A percentile compares a stretch with the other conserved stretches of the same genome.
Evolutionary conservation across 2,797 vertebrate species (phyloP).

Genomic region (Chiroxiphia lanceolata): DNA sequence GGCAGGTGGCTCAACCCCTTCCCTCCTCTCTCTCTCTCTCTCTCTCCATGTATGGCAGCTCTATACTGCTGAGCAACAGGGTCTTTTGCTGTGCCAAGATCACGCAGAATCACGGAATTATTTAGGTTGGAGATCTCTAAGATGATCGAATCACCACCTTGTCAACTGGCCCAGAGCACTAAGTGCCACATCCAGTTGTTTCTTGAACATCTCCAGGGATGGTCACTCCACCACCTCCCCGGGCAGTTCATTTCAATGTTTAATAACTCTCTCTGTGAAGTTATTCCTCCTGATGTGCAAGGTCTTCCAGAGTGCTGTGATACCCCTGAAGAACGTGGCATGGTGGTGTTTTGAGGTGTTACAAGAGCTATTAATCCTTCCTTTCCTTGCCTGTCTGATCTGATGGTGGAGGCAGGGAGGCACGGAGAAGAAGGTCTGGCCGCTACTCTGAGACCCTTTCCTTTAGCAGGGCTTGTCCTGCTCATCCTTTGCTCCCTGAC

Average conservation of each 20-base stretch:
- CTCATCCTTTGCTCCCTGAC: not conserved
- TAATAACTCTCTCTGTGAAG: not conserved
- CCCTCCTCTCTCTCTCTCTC: not conserved
- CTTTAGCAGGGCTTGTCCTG: not conserved
- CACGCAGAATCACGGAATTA: not conserved
- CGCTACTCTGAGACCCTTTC: not conserved
- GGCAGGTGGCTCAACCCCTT: not conserved
- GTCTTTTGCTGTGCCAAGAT: not conserved
- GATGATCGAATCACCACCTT: not conserved
- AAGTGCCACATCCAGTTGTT: rapidly evolving
- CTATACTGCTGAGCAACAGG: not conserved
- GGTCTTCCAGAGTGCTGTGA: not conserved
- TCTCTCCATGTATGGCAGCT: not conserved
- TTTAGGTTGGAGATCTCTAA: not conserved
- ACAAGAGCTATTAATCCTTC: not conserved
- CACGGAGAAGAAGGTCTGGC: not conserved
- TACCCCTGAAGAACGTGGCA: not conserved
- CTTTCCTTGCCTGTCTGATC: not conserved
- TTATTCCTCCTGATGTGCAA: not conserved
- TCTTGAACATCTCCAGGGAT: not conserved
- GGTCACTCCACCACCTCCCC: not conserved
- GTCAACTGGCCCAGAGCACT: not conserved
- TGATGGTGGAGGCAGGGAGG: not conserved
- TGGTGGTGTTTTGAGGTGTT: not conserved
- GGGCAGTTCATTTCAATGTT: not conserved